Evolutionary conservation across 53 echinoderm and acorn worm species (phyloP), one percentile per base, ranked within the genome.

Genomic region (Mesocentrotus franciscanus): DNA sequence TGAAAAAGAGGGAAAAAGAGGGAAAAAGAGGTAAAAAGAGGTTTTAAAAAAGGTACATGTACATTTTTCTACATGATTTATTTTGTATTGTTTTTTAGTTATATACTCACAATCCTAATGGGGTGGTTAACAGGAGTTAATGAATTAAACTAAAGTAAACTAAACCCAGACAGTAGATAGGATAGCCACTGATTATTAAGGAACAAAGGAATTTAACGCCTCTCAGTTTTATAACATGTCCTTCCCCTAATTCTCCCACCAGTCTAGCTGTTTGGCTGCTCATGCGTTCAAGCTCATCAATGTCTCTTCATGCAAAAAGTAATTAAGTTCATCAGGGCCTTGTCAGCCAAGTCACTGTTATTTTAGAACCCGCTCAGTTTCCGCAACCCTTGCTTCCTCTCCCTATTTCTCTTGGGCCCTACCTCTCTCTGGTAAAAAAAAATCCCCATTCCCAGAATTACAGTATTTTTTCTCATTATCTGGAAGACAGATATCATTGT

Each of bases 301-400:
- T 87, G 87, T n/a, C 87, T 87, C 87, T 87, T 27, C 56, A 87
- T 13, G 87, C 87, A 87, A 87, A 87, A 13, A 87, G 87, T 27
- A 87, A 87, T 87, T 87, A 27, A 87, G 87, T 87, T 58, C 56
- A 57, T 87, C 58, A 57, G 24, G 58, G 58, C 87, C 87, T 58
- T 58, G n/a, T 26, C 26, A 57, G 13, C 87, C 87, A 12, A 13
- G 13, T n/a, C 29, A 57, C 87, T 14, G 9, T 81, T 87, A 24
- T 7, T 87, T 58, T 87, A 11, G 27, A 87, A 87, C 59, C 11
- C 4, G 42, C 42, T 81, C 33, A 26, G 34, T 87, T 58, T 36
- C 1, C n/a, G n/a, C n/a, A n/a, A n/a, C n/a, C n/a, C 81, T 12
- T 10, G 14, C 75, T 75, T 16, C 75, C 42, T 12, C 84, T 49